Base-by-base conservation (phyloP, 2,113 vertebrate genomes). In the Passerina amoena region DNA sequence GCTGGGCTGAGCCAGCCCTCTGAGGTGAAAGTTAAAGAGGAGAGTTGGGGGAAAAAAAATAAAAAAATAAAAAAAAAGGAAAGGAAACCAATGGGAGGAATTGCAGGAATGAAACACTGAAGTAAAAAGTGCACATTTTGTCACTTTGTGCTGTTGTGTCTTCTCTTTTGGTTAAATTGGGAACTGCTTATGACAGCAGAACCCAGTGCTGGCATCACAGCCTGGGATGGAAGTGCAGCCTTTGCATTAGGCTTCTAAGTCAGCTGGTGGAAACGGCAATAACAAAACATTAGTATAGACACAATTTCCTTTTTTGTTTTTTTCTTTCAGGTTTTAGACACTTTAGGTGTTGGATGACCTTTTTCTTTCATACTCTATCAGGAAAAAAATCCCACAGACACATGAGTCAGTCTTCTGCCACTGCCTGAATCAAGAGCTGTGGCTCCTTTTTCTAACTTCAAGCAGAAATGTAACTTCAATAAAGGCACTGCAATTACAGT, bases 121-220 rank as follows among this genome's bases (percentile, higher is more conserved):
- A 86, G 50, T 40, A 27, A 80, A 85, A 90, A 2, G 30, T 7
- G n/a, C 68, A 40, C 12, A 11, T 90, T 90, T 82, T 1, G 8
- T 53, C 0, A 0, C 28, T 92, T 91, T 77, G 71, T 15, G 28
- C 47, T 91, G 6, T 83, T 86, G 42, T 91, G 44, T 86, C 31
- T 31, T 82, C 71, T 61, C 73, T 64, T 86, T 72, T 2, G 0
- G 82, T 92, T 96, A 82, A 83, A 93, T 35, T 37, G 56, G 79
- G 79, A 93, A 60, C 12, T 92, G 79, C 71, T 95, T 93, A 81
- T 81, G 82, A 24, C 16, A 90, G 94, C 85, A 86, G 68, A 64
- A 70, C 64, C 24, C 59, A 12, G 51, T 24, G 47, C 53, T 82
- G 75, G 71, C 47, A 71, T 40, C 61, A 8, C 59, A 60, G 75